phyloP scores from a whole-genome alignment of 2,797 vertebrate species.

The Buceros bicornis region DNA sequence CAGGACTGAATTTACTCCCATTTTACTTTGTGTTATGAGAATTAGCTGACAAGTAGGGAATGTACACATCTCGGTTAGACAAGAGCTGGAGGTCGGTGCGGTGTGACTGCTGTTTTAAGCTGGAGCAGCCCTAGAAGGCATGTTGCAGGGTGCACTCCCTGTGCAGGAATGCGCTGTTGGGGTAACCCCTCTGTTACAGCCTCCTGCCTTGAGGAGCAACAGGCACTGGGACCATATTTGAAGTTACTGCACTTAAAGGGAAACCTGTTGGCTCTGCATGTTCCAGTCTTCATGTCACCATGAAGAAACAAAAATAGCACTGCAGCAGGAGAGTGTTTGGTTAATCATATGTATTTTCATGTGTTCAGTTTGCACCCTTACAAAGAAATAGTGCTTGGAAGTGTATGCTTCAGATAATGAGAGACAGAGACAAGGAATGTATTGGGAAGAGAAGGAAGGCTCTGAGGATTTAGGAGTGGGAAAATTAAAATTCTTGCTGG shows the following conservation, averaged over 20 bases:
- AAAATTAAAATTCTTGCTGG: neutral
- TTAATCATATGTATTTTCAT: neutral
- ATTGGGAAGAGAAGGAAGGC: neutral
- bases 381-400: neutral
- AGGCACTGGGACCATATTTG: neutral
- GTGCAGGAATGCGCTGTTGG: neutral
- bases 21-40: neutral
- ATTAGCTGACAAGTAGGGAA: neutral
- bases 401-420: neutral
- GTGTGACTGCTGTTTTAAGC: neutral
- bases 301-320: neutral
- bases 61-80: neutral
- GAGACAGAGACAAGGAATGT: neutral
- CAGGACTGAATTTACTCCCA: neutral
- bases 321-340: neutral
- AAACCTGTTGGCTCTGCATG: neutral
- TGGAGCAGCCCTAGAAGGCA: neutral
- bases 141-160: neutral
- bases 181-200: neutral
- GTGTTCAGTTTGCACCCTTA: neutral
- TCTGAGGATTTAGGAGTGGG: neutral
- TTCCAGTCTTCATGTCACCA: neutral
- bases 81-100: neutral
- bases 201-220: neutral
- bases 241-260: neutral